Conservation (phyloP, 2,113 vertebrate genomes). For the Girardinichthys multiradiatus region DNA sequence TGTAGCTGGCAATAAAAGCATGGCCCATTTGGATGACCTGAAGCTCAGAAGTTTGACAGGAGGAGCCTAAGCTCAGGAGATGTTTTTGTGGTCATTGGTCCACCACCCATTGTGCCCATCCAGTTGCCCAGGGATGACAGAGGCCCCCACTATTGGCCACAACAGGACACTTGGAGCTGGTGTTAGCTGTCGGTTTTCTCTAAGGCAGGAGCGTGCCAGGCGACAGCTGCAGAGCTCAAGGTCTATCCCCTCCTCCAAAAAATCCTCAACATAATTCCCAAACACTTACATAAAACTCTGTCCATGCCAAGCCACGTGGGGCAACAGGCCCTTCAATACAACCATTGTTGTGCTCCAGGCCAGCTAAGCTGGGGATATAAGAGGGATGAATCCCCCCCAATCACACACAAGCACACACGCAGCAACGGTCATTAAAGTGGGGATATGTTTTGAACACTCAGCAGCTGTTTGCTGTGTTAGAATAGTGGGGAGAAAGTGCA, state of each 20-base stretch:
- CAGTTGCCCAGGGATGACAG: constrained; percentile 68
- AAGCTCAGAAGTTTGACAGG: constrained; percentile 22
- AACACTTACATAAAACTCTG: constrained; percentile 57
- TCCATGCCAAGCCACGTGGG: constrained; percentile 74
- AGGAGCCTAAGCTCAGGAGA: background rate
- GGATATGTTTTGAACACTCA: constrained; percentile 48
- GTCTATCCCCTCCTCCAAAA: constrained; percentile 46
- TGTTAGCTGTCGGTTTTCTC: constrained; percentile 84
- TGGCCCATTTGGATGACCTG: constrained; percentile 52
- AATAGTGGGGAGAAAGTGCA: background rate
- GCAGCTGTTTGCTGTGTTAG: constrained; percentile 60
- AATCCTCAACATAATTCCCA: constrained; percentile 44
- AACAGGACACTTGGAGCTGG: constrained; percentile 84
- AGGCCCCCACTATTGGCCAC: constrained; percentile 66
- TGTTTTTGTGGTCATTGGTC: constrained; percentile 7
- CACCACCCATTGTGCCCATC: constrained; percentile 28
- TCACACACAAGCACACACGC: constrained; percentile 5
- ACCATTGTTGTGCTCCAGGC: constrained; percentile 67
- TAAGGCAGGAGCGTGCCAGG: constrained; percentile 86
- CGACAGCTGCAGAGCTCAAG: constrained; percentile 86
- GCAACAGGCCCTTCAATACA: constrained; percentile 71
- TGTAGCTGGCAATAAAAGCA: constrained; percentile 20
- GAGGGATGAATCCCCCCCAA: constrained; percentile 32
- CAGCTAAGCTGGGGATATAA: constrained; percentile 60
- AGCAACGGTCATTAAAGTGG: constrained; percentile 27